Conservation (phyloP, 2,888 invertebrate species). For the Drosophila glabriapex region DNA sequence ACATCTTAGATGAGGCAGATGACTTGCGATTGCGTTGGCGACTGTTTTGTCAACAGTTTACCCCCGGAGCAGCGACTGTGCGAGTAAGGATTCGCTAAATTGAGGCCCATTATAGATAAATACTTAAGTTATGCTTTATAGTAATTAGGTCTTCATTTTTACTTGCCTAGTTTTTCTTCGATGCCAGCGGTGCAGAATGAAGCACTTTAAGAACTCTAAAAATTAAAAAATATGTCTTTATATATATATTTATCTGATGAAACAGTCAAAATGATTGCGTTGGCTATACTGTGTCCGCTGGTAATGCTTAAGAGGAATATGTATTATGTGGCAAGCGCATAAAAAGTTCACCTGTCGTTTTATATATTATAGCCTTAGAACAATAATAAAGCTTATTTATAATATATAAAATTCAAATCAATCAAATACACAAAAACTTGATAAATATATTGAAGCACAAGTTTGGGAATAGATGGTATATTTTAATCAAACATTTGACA, state of each 20-base stretch:
- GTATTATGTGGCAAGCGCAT: neutral
- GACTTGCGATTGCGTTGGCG: constrained; percentile 32
- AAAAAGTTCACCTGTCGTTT: neutral
- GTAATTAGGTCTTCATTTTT: neutral
- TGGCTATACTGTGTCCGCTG: neutral
- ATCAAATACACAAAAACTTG: neutral
- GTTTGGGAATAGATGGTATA: neutral
- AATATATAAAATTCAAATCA: neutral
- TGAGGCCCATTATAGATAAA: neutral
- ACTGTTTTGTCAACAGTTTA: constrained; percentile 1
- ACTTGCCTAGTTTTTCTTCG: neutral
- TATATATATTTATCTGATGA: neutral
- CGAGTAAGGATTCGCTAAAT: neutral
- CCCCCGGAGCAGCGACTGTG: neutral
- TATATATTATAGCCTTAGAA: neutral
- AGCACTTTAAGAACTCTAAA: neutral
- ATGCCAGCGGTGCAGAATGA: neutral
- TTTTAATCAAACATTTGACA: neutral
- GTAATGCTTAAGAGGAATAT: neutral
- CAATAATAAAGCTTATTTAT: neutral
- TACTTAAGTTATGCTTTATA: neutral
- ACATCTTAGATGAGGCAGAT: constrained; percentile 54
- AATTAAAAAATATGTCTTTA: neutral
- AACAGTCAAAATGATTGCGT: neutral
- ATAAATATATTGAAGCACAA: neutral